Conservation (phyloP, 2,797 vertebrate species). For the Valencia hispanica region DNA sequence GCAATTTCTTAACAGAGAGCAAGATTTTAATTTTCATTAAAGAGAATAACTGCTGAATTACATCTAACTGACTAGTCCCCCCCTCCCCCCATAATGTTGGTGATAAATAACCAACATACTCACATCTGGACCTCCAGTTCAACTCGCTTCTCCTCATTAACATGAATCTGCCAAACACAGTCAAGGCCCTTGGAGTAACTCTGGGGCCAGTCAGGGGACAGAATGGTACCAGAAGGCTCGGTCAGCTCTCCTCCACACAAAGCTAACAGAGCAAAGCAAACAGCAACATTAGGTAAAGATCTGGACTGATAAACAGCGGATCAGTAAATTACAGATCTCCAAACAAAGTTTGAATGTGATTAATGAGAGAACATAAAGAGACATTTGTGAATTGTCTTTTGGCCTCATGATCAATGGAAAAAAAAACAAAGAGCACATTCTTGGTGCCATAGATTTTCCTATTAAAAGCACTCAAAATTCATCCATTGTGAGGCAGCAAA, state of each 20-base stretch:
- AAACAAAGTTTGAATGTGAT: constrained; percentile 12
- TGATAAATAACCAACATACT: constrained; percentile 41
- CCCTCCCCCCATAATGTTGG: neutral
- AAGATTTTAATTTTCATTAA: neutral
- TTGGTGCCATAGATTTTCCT: neutral
- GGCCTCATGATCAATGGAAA: neutral
- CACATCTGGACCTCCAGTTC: constrained; percentile 93
- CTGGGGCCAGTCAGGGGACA: constrained; percentile 94
- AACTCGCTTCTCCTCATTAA: constrained; percentile 90
- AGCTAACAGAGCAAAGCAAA: constrained; percentile 70
- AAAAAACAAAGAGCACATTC: neutral
- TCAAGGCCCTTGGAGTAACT: constrained; percentile 91
- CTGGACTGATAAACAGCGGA: neutral
- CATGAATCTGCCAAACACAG: constrained; percentile 92
- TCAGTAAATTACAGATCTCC: constrained; percentile 11
- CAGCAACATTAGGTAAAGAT: constrained; percentile 18
- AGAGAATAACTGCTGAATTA: neutral
- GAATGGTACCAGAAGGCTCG: constrained; percentile 86
- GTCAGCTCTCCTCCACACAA: constrained; percentile 90
- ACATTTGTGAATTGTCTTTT: neutral
- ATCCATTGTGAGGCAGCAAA: neutral
- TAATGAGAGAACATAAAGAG: neutral
- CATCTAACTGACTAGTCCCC: neutral
- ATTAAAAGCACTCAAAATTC: too few species aligned
- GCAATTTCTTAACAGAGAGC: neutral